Conservation (phyloP, 1,140 invertebrate species). For the Macrocentrus cingulum region DNA sequence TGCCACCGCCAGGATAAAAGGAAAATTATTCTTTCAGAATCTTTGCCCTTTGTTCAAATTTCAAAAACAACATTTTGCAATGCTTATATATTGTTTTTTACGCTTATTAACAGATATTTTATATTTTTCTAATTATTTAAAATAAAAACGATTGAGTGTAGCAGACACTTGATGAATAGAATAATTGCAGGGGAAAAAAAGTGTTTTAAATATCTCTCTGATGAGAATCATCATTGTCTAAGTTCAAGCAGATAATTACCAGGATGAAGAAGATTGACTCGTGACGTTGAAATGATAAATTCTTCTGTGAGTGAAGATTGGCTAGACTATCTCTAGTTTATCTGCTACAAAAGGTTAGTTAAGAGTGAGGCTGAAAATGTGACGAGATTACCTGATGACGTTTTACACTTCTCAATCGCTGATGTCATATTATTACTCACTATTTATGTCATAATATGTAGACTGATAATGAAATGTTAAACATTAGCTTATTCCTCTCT, state of each 20-base stretch:
- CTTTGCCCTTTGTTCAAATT: too few relatives aligned
- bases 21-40: too few relatives aligned
- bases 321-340: slow-evolving; percentile 3
- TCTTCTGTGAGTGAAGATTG: neutral
- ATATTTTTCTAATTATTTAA: too few relatives aligned
- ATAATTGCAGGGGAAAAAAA: neutral
- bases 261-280: slow-evolving; percentile 9
- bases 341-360: slow-evolving; percentile 21
- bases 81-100: too few relatives aligned
- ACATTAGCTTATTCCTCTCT: neutral
- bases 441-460: neutral
- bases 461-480: neutral
- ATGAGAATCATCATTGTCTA: slow-evolving; percentile 7
- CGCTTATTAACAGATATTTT: too few relatives aligned
- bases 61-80: too few relatives aligned
- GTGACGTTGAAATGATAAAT: slow-evolving; percentile 22
- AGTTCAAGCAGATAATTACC: slow-evolving; percentile 11
- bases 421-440: neutral
- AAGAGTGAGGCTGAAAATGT: slow-evolving; percentile 15
- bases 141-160: too few relatives aligned
- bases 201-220: too few relatives aligned
- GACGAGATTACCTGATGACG: slow-evolving; percentile 6
- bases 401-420: neutral
- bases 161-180: too few relatives aligned
- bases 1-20: too few relatives aligned